Evolutionary conservation across 2,888 invertebrate genomes (phyloP).

Genomic region (Ditula angustiorana): DNA sequence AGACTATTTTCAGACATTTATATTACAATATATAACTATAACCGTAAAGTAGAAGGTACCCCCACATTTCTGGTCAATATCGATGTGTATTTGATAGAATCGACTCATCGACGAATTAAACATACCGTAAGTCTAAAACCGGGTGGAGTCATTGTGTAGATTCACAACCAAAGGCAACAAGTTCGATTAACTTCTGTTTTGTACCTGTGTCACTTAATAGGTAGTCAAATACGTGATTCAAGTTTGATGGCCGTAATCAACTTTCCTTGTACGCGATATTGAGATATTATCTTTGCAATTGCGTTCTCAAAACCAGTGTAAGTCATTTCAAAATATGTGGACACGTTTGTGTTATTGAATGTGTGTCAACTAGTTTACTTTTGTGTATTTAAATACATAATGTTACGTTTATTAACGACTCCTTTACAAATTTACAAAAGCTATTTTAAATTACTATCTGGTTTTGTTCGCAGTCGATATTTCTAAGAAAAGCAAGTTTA

Average conservation of each 20-base stretch:
- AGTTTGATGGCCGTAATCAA: not conserved
- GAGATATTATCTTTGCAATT: not conserved
- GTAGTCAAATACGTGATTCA: slow-evolving; percentile 4
- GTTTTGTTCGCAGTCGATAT: not conserved
- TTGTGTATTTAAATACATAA: not conserved
- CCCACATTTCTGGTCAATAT: slow-evolving; percentile 36
- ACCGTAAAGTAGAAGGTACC: not conserved
- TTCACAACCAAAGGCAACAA: slow-evolving; percentile 7
- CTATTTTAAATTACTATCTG: slow-evolving; percentile 2
- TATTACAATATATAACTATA: no score
- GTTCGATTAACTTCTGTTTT: slow-evolving; percentile 24
- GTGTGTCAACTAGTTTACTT: not conserved
- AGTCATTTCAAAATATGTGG: not conserved
- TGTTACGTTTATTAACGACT: not conserved
- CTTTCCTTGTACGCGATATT: slow-evolving; percentile 3
- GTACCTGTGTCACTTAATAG: slow-evolving; percentile 36
- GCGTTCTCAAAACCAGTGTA: not conserved
- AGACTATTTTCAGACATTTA: slow-evolving; percentile 32
- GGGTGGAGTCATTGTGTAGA: not conserved
- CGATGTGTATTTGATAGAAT: slow-evolving; percentile 65
- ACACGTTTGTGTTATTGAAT: not conserved
- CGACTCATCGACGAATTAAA: slow-evolving; percentile 40
- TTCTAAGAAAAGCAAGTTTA: not conserved
- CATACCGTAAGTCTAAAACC: not conserved
- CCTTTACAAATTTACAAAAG: not conserved